Evolutionary conservation across 2,888 invertebrate species (phyloP).

Genomic region (Andrena hattorfiana): DNA sequence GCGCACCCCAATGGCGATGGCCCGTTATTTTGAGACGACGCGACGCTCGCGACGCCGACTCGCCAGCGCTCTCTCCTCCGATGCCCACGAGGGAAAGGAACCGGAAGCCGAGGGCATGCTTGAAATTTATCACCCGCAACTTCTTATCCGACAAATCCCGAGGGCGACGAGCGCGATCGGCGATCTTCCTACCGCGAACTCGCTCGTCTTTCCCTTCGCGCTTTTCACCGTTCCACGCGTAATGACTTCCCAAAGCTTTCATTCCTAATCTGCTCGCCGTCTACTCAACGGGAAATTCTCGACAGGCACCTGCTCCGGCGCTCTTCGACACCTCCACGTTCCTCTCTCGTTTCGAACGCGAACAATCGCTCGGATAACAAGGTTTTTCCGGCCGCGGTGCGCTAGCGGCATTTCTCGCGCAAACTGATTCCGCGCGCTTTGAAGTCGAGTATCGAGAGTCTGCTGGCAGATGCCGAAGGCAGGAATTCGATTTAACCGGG

Average conservation of each 20-base stretch:
- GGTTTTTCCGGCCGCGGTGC: too few species aligned
- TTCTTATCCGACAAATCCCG: conserved; percentile 61
- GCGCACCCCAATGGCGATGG: neutral
- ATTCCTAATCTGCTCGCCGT: neutral
- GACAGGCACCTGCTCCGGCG: too few species aligned
- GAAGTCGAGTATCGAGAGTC: too few species aligned
- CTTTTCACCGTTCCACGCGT: conserved; percentile 27
- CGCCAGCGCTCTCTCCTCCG: neutral
- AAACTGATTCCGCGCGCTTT: too few species aligned
- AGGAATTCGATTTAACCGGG: too few species aligned
- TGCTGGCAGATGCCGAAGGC: too few species aligned
- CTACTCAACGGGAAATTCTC: neutral
- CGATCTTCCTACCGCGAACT: conserved; percentile 21
- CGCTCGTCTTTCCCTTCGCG: conserved; percentile 25
- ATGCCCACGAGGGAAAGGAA: neutral
- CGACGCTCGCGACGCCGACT: conserved; percentile 1
- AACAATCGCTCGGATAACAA: neutral
- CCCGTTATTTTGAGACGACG: conserved; percentile 13
- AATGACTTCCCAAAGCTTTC: conserved; percentile 42
- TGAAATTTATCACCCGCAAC: conserved; percentile 64
- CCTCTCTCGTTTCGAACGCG: neutral
- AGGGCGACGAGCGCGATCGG: conserved; percentile 22
- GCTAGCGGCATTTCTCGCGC: too few species aligned
- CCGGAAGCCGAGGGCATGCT: conserved; percentile 9
- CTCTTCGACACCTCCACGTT: too few species aligned